Conservation (phyloP, 1,140 invertebrate species). For the Anagrus nilaparvatae region DNA sequence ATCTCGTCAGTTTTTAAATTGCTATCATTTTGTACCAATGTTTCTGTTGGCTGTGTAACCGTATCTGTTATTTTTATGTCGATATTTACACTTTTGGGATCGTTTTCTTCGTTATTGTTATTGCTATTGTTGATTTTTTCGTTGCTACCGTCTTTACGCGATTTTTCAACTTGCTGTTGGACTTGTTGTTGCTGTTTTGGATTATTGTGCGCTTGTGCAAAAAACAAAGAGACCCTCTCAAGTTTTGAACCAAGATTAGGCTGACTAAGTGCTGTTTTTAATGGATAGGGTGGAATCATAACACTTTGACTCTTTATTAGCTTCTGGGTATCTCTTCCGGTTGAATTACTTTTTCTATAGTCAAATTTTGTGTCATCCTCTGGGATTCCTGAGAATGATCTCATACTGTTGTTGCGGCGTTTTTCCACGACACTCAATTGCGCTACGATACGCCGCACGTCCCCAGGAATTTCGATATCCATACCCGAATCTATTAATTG, state of each 20-base stretch:
- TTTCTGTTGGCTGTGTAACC: slow-evolving; percentile 16
- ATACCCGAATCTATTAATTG: slow-evolving; percentile 46
- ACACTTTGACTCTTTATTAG: slow-evolving; percentile 24
- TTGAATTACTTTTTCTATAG: slow-evolving; percentile 37
- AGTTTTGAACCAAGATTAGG: slow-evolving; percentile 37
- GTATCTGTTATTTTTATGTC: slow-evolving; percentile 38
- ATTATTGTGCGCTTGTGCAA: slow-evolving; percentile 54
- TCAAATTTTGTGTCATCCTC: slow-evolving; percentile 45
- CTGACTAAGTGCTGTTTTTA: slow-evolving; percentile 40
- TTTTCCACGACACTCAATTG: slow-evolving; percentile 44
- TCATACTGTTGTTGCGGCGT: slow-evolving; percentile 33
- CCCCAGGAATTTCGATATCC: slow-evolving; percentile 53
- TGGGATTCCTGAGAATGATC: slow-evolving; percentile 41
- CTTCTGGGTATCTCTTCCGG: slow-evolving; percentile 30
- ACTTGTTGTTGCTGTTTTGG: slow-evolving; percentile 46
- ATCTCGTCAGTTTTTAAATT: slow-evolving; percentile 26
- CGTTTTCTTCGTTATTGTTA: slow-evolving; percentile 32
- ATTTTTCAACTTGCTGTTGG: slow-evolving; percentile 30
- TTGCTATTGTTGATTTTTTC: slow-evolving; percentile 17
- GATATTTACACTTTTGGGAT: slow-evolving; percentile 37
- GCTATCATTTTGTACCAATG: slow-evolving; percentile 17
- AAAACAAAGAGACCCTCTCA: slow-evolving; percentile 47
- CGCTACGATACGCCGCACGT: slow-evolving; percentile 53
- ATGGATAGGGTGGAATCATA: slow-evolving; percentile 31
- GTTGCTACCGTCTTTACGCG: slow-evolving; percentile 24